phyloP scores from a whole-genome alignment of 2,888 invertebrate genomes.

The Tinea trinotella region DNA sequence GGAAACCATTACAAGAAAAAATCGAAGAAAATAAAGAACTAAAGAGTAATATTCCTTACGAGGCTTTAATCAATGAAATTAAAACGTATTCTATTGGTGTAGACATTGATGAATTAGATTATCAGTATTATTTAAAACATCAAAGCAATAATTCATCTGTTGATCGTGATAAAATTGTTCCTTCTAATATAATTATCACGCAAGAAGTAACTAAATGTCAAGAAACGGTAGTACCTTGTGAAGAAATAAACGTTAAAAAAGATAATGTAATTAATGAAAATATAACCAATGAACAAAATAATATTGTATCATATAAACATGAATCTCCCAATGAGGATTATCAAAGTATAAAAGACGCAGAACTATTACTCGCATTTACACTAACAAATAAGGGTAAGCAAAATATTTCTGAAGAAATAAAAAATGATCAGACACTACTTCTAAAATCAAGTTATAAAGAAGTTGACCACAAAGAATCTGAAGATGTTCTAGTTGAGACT shows the following conservation, averaged over 20 bases:
- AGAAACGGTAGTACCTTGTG: too few species aligned
- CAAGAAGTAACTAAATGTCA: too few species aligned
- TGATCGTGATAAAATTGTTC: not conserved
- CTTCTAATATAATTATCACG: not conserved
- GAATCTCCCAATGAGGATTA: not conserved
- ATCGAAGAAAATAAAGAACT: not conserved
- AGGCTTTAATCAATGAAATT: constrained; percentile 44
- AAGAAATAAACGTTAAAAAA: too few species aligned
- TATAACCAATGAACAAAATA: not conserved
- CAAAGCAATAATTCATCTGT: constrained; percentile 22
- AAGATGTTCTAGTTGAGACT: too few species aligned
- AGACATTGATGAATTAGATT: constrained; percentile 43
- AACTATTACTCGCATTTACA: not conserved
- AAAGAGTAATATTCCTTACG: constrained; percentile 35
- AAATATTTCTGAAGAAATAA: too few species aligned
- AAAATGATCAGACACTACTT: too few species aligned
- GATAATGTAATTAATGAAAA: not conserved
- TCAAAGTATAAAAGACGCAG: not conserved
- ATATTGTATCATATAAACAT: not conserved
- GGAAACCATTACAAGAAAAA: constrained; percentile 30
- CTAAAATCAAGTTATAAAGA: too few species aligned
- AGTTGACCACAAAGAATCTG: too few species aligned
- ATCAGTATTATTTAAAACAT: constrained; percentile 42
- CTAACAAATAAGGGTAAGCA: not conserved
- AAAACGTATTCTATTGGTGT: constrained; percentile 49